Evolutionary conservation across 2,888 invertebrate genomes (phyloP).

Genomic region (Parnassius orleans): DNA sequence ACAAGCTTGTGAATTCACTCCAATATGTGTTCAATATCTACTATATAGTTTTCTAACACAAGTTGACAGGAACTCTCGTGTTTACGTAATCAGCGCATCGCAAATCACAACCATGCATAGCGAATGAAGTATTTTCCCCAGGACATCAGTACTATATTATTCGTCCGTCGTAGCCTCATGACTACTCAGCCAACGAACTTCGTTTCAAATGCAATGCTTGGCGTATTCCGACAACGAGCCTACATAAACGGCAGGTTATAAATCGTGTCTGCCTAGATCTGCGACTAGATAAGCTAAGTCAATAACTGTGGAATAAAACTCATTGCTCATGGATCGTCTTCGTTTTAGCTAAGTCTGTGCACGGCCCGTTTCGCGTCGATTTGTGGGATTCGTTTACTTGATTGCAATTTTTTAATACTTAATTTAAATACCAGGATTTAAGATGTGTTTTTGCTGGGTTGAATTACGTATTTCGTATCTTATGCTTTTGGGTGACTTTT

Average conservation of each 20-base stretch:
- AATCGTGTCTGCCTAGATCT: slow-evolving; percentile 16
- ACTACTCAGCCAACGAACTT: slow-evolving; percentile 1
- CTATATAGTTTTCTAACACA: too few species aligned
- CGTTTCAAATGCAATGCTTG: neutral
- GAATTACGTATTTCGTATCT: too few species aligned
- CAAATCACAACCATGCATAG: too few species aligned
- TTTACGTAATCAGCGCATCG: too few species aligned
- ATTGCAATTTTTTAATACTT: too few species aligned
- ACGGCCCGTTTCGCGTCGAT: neutral
- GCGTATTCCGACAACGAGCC: slow-evolving; percentile 13
- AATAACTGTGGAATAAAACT: slow-evolving; percentile 18
- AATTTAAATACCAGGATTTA: too few species aligned
- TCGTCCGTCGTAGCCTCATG: slow-evolving; percentile 4
- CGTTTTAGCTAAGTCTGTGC: neutral
- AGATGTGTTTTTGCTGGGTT: too few species aligned
- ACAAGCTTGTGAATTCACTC: too few species aligned
- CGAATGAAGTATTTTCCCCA: neutral
- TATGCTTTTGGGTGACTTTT: too few species aligned
- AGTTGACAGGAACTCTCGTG: too few species aligned
- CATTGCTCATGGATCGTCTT: neutral
- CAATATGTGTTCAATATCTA: too few species aligned
- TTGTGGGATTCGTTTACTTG: too few species aligned
- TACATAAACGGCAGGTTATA: slow-evolving; percentile 9
- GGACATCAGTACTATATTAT: slow-evolving; percentile 5
- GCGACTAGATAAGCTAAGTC: slow-evolving; percentile 11